These are phyloP conservation scores for Streptopelia turtur DNA, from an alignment of 2,797 vertebrate genomes.

Conservation along the genomic window DNA sequence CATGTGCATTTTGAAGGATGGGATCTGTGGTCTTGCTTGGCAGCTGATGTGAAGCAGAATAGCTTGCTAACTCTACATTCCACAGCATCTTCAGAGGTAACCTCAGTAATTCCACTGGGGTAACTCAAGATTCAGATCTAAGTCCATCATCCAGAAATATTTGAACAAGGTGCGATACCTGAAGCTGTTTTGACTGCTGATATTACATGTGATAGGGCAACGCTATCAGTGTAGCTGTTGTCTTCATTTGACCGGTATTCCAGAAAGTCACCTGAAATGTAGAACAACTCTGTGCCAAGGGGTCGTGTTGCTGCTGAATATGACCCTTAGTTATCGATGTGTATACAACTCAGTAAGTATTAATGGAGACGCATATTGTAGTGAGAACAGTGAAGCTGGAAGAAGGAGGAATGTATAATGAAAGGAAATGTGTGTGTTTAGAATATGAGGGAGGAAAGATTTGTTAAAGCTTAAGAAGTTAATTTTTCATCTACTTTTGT, in stretches of 20 bases:
- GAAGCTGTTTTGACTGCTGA: background rate
- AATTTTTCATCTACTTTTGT: background rate
- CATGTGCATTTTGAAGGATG: background rate
- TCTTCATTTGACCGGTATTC: background rate
- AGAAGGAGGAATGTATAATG: background rate
- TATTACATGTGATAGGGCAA: fast-evolving
- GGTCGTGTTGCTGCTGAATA: background rate
- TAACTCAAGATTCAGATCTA: fast-evolving
- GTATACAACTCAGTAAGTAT: background rate
- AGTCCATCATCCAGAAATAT: fast-evolving
- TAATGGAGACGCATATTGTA: background rate
- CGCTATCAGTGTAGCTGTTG: background rate
- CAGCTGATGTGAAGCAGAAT: background rate
- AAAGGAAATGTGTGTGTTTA: background rate
- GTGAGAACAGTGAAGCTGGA: background rate
- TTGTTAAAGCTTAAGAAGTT: background rate
- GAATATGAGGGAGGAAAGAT: background rate
- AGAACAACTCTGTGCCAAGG: background rate
- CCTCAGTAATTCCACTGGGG: background rate
- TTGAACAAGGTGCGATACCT: background rate
- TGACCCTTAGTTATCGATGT: background rate
- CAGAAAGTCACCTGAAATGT: background rate
- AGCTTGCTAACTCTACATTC: background rate
- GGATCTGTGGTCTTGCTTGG: background rate
- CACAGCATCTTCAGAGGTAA: background rate